phyloP scores from a whole-genome alignment of 2,113 vertebrate genomes.

The Tetraodon nigroviridis region DNA sequence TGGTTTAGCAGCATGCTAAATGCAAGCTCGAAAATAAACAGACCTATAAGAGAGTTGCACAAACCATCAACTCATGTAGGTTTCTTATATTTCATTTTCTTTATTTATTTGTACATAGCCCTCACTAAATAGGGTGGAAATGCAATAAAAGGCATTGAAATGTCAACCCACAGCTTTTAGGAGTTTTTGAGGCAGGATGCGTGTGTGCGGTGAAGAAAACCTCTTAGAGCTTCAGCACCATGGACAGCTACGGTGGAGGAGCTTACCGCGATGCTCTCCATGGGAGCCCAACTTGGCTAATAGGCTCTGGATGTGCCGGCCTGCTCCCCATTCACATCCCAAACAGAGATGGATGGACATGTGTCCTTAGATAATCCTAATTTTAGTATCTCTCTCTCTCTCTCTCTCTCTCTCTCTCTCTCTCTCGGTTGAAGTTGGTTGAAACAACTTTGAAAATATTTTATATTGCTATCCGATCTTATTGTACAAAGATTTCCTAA shows the following conservation, averaged over 20 bases:
- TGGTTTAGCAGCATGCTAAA: neutral
- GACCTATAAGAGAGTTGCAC: conserved; percentile 28
- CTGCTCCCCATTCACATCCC: conserved; percentile 48
- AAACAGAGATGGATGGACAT: conserved; percentile 54
- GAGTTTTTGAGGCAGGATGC: conserved; percentile 59
- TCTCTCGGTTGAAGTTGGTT: neutral
- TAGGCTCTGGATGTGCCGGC: conserved; percentile 58
- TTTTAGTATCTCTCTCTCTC: conserved; percentile 11
- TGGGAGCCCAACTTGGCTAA: conserved; percentile 51
- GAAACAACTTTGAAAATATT: too few relatives aligned
- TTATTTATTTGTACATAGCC: conserved; percentile 43
- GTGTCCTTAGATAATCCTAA: conserved; percentile 56
- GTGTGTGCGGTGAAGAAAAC: conserved; percentile 61
- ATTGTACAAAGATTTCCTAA: too few relatives aligned
- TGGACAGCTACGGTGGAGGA: conserved; percentile 69
- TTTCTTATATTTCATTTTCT: conserved; percentile 31
- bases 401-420: neutral
- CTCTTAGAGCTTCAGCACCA: conserved; percentile 74
- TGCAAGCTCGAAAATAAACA: neutral
- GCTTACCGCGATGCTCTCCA: conserved; percentile 58
- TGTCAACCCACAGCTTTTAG: conserved; percentile 65
- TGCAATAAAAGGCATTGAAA: conserved; percentile 69
- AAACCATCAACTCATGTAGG: conserved; percentile 33
- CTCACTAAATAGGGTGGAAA: conserved; percentile 64
- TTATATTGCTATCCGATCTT: too few relatives aligned